phyloP scores from a whole-genome alignment of 92 coral and sea anemone genomes.

The Desmophyllum pertusum region DNA sequence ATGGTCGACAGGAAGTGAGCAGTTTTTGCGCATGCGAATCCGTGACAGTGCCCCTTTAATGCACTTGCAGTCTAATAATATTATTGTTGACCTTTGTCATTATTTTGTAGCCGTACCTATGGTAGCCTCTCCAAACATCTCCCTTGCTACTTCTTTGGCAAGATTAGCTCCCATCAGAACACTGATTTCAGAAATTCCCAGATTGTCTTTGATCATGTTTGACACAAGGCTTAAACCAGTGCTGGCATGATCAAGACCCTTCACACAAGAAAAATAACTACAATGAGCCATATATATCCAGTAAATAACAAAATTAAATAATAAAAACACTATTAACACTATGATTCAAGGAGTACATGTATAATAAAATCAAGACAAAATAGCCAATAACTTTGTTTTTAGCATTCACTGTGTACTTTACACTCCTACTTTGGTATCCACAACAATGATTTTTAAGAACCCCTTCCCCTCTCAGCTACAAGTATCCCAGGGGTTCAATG shows the following conservation, averaged over 20 bases:
- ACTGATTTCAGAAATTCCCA: slow-evolving; percentile 83
- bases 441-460: too few relatives aligned
- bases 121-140: slow-evolving; percentile 97
- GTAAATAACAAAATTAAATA: neutral
- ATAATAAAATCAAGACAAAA: too few relatives aligned
- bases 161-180: slow-evolving; percentile 99
- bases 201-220: slow-evolving; percentile 82
- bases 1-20: too few relatives aligned
- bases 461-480: neutral
- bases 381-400: too few relatives aligned
- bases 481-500: neutral
- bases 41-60: too few relatives aligned
- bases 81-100: neutral
- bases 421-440: too few relatives aligned
- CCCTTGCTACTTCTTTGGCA: slow-evolving; percentile 94
- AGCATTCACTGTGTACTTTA: too few relatives aligned
- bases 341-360: too few relatives aligned
- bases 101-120: slow-evolving; percentile 62
- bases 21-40: too few relatives aligned
- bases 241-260: slow-evolving; percentile 89
- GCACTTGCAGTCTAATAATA: neutral
- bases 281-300: neutral
- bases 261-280: neutral
- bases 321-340: too few relatives aligned
- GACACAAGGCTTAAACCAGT: slow-evolving; percentile 87